Evolutionary conservation across 2,113 vertebrate species (phyloP).

Genomic region (Elachura formosa): DNA sequence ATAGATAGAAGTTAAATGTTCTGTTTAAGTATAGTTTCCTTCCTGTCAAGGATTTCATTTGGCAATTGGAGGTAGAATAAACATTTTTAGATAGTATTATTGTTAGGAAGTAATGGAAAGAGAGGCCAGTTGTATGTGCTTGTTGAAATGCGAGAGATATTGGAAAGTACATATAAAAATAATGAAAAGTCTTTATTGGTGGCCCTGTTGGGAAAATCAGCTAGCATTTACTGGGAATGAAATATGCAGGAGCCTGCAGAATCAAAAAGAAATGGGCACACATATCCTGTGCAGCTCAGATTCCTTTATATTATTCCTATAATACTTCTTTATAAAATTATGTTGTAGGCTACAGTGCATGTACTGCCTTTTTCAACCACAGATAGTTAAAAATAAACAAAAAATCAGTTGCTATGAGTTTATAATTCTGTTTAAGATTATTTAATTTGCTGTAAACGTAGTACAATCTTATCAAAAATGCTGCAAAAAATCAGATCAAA

Average conservation of each 20-base stretch:
- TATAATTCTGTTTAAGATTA: neutral
- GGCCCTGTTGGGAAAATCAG: neutral
- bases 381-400: neutral
- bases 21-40: neutral
- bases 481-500: neutral
- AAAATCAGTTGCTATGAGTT: neutral
- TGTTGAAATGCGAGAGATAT: neutral
- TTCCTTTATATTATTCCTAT: neutral
- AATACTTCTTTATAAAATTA: neutral
- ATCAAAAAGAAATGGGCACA: neutral
- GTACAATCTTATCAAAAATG: neutral
- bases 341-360: neutral
- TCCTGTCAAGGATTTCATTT: neutral
- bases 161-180: neutral
- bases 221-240: neutral
- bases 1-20: neutral
- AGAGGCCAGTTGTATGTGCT: neutral
- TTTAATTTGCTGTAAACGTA: neutral
- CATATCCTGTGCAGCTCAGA: neutral
- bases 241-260: neutral
- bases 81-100: neutral
- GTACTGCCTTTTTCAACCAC: neutral
- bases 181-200: neutral
- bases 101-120: neutral
- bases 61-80: neutral